Conservation (phyloP, 2,888 invertebrate genomes). For the Eudasyphora cyanicolor region DNA sequence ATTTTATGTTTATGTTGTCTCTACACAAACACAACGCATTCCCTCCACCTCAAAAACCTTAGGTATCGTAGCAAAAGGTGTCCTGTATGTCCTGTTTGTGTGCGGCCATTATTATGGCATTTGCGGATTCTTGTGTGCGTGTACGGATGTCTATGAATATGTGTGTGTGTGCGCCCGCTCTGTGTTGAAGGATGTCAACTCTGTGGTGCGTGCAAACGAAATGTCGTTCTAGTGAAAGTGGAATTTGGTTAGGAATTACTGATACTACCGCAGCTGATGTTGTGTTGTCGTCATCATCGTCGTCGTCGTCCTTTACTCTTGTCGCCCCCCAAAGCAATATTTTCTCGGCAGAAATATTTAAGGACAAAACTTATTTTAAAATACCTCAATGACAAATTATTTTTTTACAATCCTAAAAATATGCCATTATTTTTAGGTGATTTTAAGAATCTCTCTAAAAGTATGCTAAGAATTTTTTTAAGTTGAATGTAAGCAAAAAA, state of each 20-base stretch:
- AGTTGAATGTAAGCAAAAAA: too few species aligned
- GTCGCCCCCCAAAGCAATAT: background rate
- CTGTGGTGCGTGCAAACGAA: background rate
- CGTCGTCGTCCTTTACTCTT: background rate
- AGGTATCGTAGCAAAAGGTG: slow-evolving; percentile 47
- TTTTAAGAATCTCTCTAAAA: too few species aligned
- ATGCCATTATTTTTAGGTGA: too few species aligned
- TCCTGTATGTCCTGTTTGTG: slow-evolving; percentile 33
- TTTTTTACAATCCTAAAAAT: too few species aligned
- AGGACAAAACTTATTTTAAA: too few species aligned
- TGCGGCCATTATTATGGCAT: slow-evolving; percentile 48
- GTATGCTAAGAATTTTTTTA: too few species aligned
- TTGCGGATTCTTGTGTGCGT: slow-evolving; percentile 30
- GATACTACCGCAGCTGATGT: too few species aligned
- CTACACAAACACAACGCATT: too few species aligned
- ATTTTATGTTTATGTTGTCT: background rate
- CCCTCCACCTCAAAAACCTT: background rate
- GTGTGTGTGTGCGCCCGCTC: background rate
- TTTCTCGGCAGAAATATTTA: background rate
- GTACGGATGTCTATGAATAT: too few species aligned
- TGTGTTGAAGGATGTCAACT: background rate
- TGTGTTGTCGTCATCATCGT: too few species aligned
- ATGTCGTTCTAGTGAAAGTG: background rate
- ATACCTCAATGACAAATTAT: too few species aligned
- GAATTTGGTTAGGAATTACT: background rate